Evolutionary conservation across 92 coral and sea anemone genomes (phyloP).

Genomic region (Zoanthus sansibaricus): DNA sequence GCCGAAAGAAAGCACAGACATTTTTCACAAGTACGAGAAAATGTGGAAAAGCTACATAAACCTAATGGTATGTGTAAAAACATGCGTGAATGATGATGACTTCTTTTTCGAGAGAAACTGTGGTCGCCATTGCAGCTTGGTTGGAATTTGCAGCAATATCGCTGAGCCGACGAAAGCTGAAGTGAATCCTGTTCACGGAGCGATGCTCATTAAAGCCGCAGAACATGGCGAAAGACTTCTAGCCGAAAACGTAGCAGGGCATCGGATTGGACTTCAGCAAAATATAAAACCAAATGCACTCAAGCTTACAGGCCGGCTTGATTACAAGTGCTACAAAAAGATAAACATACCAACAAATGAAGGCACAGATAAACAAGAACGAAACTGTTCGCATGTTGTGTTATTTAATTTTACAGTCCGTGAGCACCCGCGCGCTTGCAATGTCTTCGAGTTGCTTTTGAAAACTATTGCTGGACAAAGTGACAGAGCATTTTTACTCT

Average conservation of each 20-base stretch:
- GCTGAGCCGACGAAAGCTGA: slow-evolving; percentile 28
- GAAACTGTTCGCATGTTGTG: slow-evolving; percentile 23
- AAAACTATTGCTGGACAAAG: slow-evolving; percentile 24
- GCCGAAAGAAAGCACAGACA: slow-evolving; percentile 29
- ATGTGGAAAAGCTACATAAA: slow-evolving; percentile 26
- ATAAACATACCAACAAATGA: not conserved
- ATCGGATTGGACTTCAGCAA: slow-evolving; percentile 39
- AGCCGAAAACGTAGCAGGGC: slow-evolving; percentile 16
- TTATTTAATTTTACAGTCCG: slow-evolving; percentile 32
- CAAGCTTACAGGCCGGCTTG: slow-evolving; percentile 11
- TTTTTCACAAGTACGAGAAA: slow-evolving; percentile 26
- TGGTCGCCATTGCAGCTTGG: slow-evolving; percentile 36
- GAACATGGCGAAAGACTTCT: slow-evolving; percentile 27
- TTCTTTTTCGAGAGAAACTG: slow-evolving; percentile 47
- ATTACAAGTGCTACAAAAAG: slow-evolving; percentile 29
- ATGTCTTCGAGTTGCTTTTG: slow-evolving; percentile 37
- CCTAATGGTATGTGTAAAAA: slow-evolving; percentile 38
- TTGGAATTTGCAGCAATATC: slow-evolving; percentile 25
- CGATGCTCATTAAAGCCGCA: slow-evolving; percentile 22
- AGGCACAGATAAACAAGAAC: not conserved
- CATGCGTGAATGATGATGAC: slow-evolving; percentile 31
- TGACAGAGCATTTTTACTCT: slow-evolving; percentile 13
- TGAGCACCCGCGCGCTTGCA: slow-evolving; percentile 48
- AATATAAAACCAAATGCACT: slow-evolving; percentile 9
- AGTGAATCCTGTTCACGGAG: slow-evolving; percentile 24